phyloP scores from a whole-genome alignment of 2,797 vertebrate species.

The Dromococcyx pavoninus region DNA sequence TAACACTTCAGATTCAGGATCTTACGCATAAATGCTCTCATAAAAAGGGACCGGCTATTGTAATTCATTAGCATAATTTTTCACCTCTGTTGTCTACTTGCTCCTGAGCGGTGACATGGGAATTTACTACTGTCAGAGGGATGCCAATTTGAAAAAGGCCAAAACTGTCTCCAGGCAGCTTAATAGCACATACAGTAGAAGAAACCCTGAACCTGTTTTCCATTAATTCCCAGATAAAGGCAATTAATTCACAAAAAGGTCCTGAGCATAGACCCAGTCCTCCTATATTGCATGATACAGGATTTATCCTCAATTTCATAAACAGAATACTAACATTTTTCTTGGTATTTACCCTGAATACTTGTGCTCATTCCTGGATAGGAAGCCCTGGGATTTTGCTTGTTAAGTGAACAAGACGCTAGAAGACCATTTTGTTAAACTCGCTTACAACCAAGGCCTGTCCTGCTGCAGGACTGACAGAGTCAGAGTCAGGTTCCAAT shows the following conservation, averaged over 20 bases:
- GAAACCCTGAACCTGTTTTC: background rate
- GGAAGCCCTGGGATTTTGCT: background rate
- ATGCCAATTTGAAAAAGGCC: slow-evolving; percentile 33
- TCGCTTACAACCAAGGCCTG: background rate
- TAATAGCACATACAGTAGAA: background rate
- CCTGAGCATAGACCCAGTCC: background rate
- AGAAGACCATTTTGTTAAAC: background rate
- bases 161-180: slow-evolving; percentile 22
- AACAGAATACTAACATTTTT: background rate
- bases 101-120: background rate
- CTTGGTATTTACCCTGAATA: background rate
- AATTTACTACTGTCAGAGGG: slow-evolving; percentile 64
- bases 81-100: slow-evolving; percentile 57
- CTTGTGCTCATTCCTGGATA: background rate
- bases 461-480: background rate
- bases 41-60: slow-evolving; percentile 59
- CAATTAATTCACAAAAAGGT: background rate
- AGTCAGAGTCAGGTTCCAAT: background rate
- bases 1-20: slow-evolving; percentile 45
- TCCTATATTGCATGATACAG: background rate
- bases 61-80: slow-evolving; percentile 73
- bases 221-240: slow-evolving; percentile 13
- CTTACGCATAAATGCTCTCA: slow-evolving; percentile 22
- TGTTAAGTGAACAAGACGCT: background rate
- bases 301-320: background rate